Evolutionary conservation across 1,140 invertebrate species (phyloP).

Genomic region (Tribolium castaneum): DNA sequence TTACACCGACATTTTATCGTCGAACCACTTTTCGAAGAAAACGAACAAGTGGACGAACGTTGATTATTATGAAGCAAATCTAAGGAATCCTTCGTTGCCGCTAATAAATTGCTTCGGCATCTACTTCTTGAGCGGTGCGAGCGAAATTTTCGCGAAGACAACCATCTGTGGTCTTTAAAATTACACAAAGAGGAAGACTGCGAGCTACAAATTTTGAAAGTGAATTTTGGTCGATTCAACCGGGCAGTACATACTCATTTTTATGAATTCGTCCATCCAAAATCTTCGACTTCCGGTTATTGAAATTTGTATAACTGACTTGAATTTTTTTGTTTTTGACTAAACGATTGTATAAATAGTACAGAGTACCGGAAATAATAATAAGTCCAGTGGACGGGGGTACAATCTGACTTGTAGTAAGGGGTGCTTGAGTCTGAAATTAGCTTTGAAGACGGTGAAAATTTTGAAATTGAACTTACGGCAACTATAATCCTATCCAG

Average conservation of each 20-base stretch:
- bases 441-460: neutral
- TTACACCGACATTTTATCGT: neutral
- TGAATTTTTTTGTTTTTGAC: slow-evolving; percentile 42
- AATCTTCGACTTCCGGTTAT: neutral
- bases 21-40: neutral
- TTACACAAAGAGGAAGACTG: slow-evolving; percentile 49
- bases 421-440: neutral
- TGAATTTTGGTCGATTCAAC: neutral
- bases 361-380: slow-evolving; percentile 45
- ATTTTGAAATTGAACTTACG: neutral
- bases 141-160: neutral
- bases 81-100: neutral
- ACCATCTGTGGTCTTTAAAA: slow-evolving; percentile 24
- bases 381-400: neutral
- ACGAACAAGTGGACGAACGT: neutral
- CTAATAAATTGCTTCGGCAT: neutral
- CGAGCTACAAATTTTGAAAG: neutral
- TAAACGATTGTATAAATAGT: slow-evolving; percentile 45
- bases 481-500: neutral
- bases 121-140: neutral
- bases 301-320: neutral
- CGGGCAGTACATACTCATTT: slow-evolving; percentile 4
- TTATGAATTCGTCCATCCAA: neutral
- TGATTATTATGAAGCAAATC: neutral
- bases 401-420: neutral